Percentiles rank a stretch among this genome's conserved stretches.
These are phyloP conservation scores for Sebastes iracundus DNA, from an alignment of 2,797 vertebrate species.

Conservation along the genomic window DNA sequence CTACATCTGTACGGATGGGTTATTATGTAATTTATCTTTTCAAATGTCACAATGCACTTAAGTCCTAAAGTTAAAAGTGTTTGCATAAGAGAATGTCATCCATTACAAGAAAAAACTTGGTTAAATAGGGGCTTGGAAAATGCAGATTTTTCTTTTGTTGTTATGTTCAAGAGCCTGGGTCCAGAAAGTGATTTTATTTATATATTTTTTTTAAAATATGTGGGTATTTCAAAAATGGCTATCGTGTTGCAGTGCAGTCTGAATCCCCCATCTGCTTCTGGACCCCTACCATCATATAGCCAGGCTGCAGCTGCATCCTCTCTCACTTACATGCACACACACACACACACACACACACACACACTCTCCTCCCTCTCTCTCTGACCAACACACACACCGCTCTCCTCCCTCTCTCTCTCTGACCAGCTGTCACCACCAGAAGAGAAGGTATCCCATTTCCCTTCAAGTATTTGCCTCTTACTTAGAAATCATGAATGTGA, in stretches of 20 bases:
- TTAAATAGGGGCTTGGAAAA: background rate
- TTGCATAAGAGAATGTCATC: conserved; percentile 1
- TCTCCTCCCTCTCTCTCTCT: conserved; percentile 18
- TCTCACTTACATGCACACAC: background rate
- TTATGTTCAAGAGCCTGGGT: background rate
- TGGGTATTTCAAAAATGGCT: conserved; percentile 65
- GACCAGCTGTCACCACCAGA: conserved; percentile 80
- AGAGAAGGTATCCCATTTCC: conserved; percentile 76
- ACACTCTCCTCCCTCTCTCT: background rate
- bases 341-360: background rate
- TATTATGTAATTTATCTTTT: background rate
- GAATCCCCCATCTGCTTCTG: conserved; percentile 76
- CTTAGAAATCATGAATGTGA: conserved; percentile 49
- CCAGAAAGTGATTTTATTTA: conserved; percentile 35
- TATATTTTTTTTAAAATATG: conserved; percentile 31
- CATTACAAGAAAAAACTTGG: background rate
- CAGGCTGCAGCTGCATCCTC: conserved; percentile 77
- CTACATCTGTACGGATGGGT: background rate
- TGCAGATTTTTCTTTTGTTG: background rate
- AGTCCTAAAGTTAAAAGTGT: background rate
- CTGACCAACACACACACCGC: conserved; percentile 9
- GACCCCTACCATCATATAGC: conserved; percentile 76
- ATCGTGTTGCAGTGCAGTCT: conserved; percentile 67
- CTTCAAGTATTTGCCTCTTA: conserved; percentile 57
- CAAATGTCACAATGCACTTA: background rate